Evolutionary conservation across 92 coral and sea anemone species (phyloP).

Genomic region (Umimayanthus chanpuru): DNA sequence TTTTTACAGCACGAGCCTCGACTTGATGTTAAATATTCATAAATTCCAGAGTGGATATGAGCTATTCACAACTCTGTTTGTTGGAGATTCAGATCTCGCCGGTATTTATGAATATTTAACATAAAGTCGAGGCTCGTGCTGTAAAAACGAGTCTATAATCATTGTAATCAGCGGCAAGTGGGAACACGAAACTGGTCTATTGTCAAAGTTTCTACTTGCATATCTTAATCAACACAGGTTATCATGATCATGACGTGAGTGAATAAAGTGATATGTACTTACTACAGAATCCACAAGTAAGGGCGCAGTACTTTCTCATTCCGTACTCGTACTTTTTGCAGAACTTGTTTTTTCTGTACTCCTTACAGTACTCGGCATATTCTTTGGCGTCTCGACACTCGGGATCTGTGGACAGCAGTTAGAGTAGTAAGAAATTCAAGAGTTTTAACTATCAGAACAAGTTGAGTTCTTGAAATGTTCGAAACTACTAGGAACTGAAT

Average conservation of each 20-base stretch:
- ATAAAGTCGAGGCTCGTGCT: too few species aligned
- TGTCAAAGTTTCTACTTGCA: too few species aligned
- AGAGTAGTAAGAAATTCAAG: not conserved
- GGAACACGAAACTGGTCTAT: too few species aligned
- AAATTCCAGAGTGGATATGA: too few species aligned
- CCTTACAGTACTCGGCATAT: constrained; percentile 47
- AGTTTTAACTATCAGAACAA: not conserved
- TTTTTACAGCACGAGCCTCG: too few species aligned
- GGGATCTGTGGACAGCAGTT: not conserved
- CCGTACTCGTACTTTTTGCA: constrained; percentile 58
- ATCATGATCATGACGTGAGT: not conserved
- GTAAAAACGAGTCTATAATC: too few species aligned
- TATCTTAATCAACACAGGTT: not conserved
- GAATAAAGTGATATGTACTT: not conserved
- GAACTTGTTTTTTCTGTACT: constrained; percentile 42
- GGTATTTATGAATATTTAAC: too few species aligned
- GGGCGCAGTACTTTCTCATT: constrained; percentile 59
- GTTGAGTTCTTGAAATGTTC: not conserved
- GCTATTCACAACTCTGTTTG: too few species aligned
- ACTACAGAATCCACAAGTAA: constrained; percentile 70
- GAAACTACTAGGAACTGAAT: not conserved
- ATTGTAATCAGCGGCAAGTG: too few species aligned
- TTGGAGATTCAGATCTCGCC: too few species aligned
- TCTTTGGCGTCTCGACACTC: constrained; percentile 49
- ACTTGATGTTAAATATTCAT: too few species aligned